These are phyloP conservation scores for Xenopus tropicalis DNA, from an alignment of 2,113 vertebrate genomes.

Conservation along the genomic window UCB_Xtro_10.0 CM004449.2:100388501-100389000, in stretches of 20 bases:
- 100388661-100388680: conserved; percentile 39
- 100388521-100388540: not conserved
- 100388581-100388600: not conserved
- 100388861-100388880: not conserved
- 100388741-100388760: conserved; percentile 22
- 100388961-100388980: conserved; percentile 4
- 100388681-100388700: conserved; percentile 15
- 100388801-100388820: conserved; percentile 45
- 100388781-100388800: conserved; percentile 46
- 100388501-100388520: no score
- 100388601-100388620: not conserved
- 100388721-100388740: conserved; percentile 40
- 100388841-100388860: conserved; percentile 28
- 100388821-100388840: conserved; percentile 4
- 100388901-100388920: conserved; percentile 1
- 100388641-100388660: conserved; percentile 22
- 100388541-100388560: not conserved
- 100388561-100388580: not conserved
- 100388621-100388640: not conserved
- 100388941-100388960: conserved; percentile 8
- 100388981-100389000: conserved; percentile 11
- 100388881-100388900: conserved; percentile 10
- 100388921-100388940: conserved; percentile 5
- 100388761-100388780: conserved; percentile 34
- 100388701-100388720: conserved; percentile 18